Conservation (phyloP, 2,113 vertebrate species). For the Neodon shergylaensis region DNA sequence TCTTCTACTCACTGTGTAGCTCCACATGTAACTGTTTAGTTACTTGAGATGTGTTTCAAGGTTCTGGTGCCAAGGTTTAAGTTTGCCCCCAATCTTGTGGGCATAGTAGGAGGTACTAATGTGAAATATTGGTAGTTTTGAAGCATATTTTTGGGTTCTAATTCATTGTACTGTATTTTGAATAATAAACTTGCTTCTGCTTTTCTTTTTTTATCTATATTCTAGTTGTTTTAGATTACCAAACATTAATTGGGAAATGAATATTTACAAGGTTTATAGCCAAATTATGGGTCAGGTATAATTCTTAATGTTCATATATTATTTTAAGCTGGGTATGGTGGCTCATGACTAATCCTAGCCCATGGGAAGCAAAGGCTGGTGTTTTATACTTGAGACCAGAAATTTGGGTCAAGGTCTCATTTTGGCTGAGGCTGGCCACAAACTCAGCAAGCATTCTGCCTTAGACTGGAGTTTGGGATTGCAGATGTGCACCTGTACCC, state of each 20-base stretch:
- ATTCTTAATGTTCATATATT: neutral
- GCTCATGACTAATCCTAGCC: neutral
- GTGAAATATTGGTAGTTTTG: neutral
- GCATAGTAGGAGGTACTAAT: neutral
- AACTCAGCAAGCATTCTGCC: neutral
- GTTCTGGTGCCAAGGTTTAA: neutral
- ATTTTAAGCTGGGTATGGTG: too few relatives aligned
- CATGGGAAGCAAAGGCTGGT: neutral
- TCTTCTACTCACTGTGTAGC: too few relatives aligned
- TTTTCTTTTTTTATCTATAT: neutral
- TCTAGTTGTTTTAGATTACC: neutral
- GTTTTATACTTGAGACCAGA: neutral
- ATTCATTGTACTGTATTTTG: neutral
- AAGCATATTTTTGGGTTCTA: slow-evolving; percentile 1
- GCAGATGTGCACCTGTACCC: too few relatives aligned
- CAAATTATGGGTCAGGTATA: neutral
- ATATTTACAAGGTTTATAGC: neutral
- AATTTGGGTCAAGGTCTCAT: neutral
- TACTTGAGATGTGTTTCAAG: neutral
- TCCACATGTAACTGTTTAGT: too few relatives aligned
- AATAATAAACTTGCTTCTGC: neutral
- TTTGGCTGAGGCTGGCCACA: neutral
- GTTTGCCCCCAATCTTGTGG: neutral
- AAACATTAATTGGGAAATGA: neutral
- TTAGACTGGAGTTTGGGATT: neutral